Evolutionary conservation across 53 echinoderm and acorn worm species (phyloP).

Genomic region (Echinarachnius parma): DNA sequence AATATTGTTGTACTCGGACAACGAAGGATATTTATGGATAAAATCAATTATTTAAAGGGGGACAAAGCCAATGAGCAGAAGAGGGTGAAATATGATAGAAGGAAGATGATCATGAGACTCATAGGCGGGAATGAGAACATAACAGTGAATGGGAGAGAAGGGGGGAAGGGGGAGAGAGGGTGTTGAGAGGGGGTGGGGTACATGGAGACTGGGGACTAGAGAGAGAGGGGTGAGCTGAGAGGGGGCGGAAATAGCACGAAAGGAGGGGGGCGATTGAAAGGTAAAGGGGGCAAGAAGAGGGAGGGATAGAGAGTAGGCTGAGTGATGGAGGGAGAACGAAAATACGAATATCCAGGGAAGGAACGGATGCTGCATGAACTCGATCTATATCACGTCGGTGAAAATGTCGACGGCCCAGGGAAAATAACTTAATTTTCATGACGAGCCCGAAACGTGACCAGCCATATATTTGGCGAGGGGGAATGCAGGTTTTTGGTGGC

Average conservation of each 20-base stretch:
- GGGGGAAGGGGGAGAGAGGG: neutral
- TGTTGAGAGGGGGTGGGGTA: neutral
- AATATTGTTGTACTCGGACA: too few relatives aligned
- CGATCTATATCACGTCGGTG: too few relatives aligned
- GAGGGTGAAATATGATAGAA: too few relatives aligned
- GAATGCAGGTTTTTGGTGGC: slow-evolving; percentile 9
- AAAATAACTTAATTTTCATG: slow-evolving; percentile 26
- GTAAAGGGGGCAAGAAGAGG: neutral
- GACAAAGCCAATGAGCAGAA: too few relatives aligned
- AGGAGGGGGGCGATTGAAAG: neutral
- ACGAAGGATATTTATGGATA: too few relatives aligned
- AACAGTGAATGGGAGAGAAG: neutral
- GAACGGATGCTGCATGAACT: too few relatives aligned
- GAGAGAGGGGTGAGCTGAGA: neutral
- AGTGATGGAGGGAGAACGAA: neutral
- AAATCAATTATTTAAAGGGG: too few relatives aligned
- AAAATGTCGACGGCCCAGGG: slow-evolving; percentile 26
- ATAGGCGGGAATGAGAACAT: too few relatives aligned
- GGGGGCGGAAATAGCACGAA: neutral
- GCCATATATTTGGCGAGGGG: neutral
- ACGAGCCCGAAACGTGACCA: slow-evolving; percentile 37
- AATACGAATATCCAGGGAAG: neutral
- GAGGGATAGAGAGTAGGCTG: neutral
- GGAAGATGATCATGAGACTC: too few relatives aligned
- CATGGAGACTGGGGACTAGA: neutral